Conservation (phyloP, 2,113 vertebrate genomes). For the Propithecus coquereli region DNA sequence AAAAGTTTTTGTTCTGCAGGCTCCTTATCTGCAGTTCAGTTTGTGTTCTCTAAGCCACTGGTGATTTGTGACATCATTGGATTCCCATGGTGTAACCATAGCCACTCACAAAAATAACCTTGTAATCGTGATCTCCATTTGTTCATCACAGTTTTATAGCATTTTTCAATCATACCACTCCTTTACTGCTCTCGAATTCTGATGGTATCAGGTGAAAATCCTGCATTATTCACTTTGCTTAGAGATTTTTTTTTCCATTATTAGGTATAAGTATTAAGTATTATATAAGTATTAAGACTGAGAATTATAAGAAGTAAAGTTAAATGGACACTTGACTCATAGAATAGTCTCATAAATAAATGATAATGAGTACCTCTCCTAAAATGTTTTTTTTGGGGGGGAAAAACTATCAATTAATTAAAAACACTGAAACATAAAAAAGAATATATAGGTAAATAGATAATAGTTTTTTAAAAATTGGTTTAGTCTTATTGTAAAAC, state of each 20-base stretch:
- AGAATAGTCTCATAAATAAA: background rate
- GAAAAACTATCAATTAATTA: background rate
- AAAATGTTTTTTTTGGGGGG: background rate
- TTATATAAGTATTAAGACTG: constrained; percentile 51
- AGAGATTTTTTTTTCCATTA: constrained; percentile 58
- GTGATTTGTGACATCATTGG: constrained; percentile 63
- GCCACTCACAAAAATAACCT: constrained; percentile 56
- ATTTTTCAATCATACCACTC: constrained; percentile 20
- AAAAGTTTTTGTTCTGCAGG: constrained; percentile 73
- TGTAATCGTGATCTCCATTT: constrained; percentile 63
- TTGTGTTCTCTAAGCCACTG: constrained; percentile 68
- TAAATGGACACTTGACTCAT: constrained; percentile 33
- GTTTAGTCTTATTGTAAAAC: background rate
- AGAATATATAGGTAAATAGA: background rate
- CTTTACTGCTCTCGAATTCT: constrained; percentile 58
- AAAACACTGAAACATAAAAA: background rate
- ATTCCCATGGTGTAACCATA: constrained; percentile 58
- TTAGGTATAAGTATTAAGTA: background rate
- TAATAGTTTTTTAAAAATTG: background rate
- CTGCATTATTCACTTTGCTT: constrained; percentile 73
- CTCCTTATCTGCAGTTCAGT: constrained; percentile 75
- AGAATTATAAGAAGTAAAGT: background rate
- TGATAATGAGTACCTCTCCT: background rate
- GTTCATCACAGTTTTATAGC: background rate
- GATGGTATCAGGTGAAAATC: constrained; percentile 61